Base-by-base conservation (phyloP, 2,113 vertebrate species). In the Catharus minimus region DNA sequence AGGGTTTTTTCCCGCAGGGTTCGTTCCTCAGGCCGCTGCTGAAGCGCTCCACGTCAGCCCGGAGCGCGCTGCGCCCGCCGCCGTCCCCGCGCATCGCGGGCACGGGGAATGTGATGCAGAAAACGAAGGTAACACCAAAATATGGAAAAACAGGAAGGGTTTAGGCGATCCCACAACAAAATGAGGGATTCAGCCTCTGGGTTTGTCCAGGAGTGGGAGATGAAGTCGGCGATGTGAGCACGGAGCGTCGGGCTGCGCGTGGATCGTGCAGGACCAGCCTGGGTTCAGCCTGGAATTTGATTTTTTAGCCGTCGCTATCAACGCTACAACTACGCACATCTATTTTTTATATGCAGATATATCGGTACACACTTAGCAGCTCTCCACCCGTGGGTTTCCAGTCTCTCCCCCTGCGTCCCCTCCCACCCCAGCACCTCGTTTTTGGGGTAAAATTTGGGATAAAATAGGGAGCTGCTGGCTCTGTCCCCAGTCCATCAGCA, bases 1-100 rank as follows among this genome's bases (percentile, higher is more conserved):
- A 3, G 7, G 14, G 2, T 4, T 23, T 27, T 24, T 7, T 32
- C 38, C 41, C 1, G 0, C 93, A 98, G 98, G 97, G 92, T 3
- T 95, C 97, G 0, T 98, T 98, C 86, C 94, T 98, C 60, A 95
- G 91, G 4, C 98, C 98, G 7, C 96, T 98, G 52, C 84, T 98
- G 90, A 96, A 97, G 55, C 97, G 98, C 11, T 97, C 97, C 0
- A 94, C 96, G 0, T 98, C 98, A 0, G 98, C 98, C 0, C 98
- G 96, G 82, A 97, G 84, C 46, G 97, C 97, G 10, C 92, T 98
- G 94, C 96, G 90, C 71, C 95, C 96, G 22, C 82, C 97, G 3
- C 98, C 98, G 0, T 97, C 98, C 2, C 87, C 96, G 0, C 10
- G 92, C 32, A 33, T 94, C 32, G 86, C 94, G 2, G 92, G 97